Evolutionary conservation across 2,888 invertebrate genomes (phyloP).

Genomic region (Theretra japonica): DNA sequence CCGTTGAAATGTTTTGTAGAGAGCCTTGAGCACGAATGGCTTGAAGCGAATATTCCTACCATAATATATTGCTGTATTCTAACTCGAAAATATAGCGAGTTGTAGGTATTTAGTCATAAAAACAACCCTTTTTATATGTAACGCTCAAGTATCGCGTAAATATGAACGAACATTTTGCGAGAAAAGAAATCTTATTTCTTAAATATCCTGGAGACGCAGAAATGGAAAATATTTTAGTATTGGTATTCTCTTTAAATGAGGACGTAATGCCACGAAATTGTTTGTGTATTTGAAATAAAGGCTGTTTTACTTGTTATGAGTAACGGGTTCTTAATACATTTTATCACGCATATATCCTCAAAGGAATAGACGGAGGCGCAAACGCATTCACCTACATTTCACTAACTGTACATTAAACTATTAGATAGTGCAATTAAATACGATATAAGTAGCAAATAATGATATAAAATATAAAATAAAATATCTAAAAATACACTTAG

Average conservation of each 20-base stretch:
- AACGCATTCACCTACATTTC: not conserved
- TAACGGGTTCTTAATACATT: not conserved
- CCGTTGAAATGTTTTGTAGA: not conserved
- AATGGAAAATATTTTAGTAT: not conserved
- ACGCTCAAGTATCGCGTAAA: not conserved
- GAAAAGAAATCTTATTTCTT: not conserved
- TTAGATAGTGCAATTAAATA: not conserved
- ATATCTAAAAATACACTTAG: too few relatives aligned
- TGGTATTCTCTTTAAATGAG: not conserved
- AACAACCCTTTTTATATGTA: not conserved
- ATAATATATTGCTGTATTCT: not conserved
- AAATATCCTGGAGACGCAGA: not conserved
- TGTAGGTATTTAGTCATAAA: not conserved
- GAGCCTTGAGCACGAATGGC: not conserved
- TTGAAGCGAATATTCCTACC: not conserved
- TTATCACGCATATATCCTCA: slow-evolving; percentile 2
- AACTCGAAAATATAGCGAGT: not conserved
- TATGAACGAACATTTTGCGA: not conserved
- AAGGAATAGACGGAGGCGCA: not conserved
- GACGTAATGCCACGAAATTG: not conserved
- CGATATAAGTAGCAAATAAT: too few relatives aligned
- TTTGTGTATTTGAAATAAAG: not conserved
- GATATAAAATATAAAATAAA: too few relatives aligned
- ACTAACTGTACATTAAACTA: not conserved
- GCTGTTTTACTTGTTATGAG: not conserved